Base-by-base conservation (phyloP, 2,797 vertebrate genomes). In the Morelia viridis region DNA sequence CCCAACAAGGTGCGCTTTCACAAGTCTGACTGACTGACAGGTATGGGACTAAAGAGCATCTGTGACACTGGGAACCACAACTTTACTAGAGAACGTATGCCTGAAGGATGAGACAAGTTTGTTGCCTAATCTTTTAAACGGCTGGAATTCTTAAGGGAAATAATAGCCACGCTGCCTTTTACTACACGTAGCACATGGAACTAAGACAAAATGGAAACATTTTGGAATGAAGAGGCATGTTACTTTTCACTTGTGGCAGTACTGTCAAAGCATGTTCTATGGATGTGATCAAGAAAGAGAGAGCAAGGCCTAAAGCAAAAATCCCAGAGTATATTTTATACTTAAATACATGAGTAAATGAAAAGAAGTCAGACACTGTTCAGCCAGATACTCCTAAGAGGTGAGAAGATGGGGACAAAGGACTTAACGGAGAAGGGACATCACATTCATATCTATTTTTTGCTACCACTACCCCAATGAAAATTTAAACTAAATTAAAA, bases 31-130 rank as follows among this genome's bases (percentile, higher is more conserved):
- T 28, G 5, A 61, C n/a, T 53, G 24, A 46, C n/a, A 12, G 65
- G 46, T n/a, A 5, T 62, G 35, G 4, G 11, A 12, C 61, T 68
- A 46, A 89, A 68, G 7, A 13, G 58, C 62, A 9, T 56, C 62
- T 5, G 15, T 8, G 19, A 9, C 7, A 1, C 10, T 89, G 50
- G 17, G 22, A 50, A 83, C 5, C 5, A 9, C 41, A 26, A 19
- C 3, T 4, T 22, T 22, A 22, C 15, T 0, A 22, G 3, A 35
- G 19, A 10, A 0, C 57, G 35, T 0, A 11, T 31, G 19, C 9
- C 56, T 35, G n/a, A 41, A 87, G 46, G 56, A 57, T 17, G 84
- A 35, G 35, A 80, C 35, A 8, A 80, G 5, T 8, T 71, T 15
- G 35, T 35, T 15, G 15, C 35, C 19, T 46, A 19, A 80, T 80